These are phyloP conservation scores for Dipodomys stephensi DNA, from an alignment of 2,113 vertebrate species.

Conservation along the genomic window DNA sequence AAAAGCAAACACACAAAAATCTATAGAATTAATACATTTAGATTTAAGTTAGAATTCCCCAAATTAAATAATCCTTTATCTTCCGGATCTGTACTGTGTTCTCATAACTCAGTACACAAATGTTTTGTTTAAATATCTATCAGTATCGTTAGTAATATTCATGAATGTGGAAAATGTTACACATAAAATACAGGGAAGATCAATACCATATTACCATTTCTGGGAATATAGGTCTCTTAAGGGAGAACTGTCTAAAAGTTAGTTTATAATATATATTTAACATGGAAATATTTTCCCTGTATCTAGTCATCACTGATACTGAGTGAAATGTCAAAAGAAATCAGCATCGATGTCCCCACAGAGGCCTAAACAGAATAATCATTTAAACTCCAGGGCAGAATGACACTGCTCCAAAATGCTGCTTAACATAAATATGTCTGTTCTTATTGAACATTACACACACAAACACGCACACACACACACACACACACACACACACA, in stretches of 20 bases:
- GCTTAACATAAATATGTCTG: neutral
- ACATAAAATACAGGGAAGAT: constrained; percentile 26
- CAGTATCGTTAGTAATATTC: neutral
- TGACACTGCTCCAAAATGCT: neutral
- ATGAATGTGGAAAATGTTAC: constrained; percentile 37
- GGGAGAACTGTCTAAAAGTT: constrained; percentile 22
- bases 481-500: too few species aligned
- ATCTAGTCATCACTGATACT: neutral
- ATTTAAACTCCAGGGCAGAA: neutral
- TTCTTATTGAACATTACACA: neutral
- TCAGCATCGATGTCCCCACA: neutral
- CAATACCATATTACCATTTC: constrained; percentile 57
- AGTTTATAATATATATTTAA: constrained; percentile 11
- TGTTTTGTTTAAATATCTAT: constrained; percentile 15
- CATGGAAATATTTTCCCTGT: neutral
- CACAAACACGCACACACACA: neutral
- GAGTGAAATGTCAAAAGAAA: neutral
- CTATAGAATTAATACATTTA: neutral
- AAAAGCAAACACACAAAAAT: neutral
- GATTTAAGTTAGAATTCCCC: neutral
- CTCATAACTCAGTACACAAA: neutral
- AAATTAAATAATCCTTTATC: neutral
- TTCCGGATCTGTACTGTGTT: neutral
- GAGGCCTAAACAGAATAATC: neutral
- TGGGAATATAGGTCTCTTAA: constrained; percentile 9